Evolutionary conservation across 2,888 invertebrate species (phyloP), one percentile per base, ranked within the genome.

Genomic region (Agelastica alni): DNA sequence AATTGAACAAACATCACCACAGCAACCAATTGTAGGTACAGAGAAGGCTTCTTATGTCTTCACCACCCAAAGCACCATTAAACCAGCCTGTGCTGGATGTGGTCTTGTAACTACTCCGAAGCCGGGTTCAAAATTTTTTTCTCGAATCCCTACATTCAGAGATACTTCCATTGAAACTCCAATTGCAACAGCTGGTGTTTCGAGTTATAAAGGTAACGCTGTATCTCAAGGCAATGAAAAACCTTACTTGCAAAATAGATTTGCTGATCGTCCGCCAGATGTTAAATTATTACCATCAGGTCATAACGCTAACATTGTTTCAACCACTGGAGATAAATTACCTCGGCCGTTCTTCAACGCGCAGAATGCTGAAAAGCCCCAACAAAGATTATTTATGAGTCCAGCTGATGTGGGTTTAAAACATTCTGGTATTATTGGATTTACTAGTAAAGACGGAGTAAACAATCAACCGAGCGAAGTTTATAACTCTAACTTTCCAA

Each of bases 41-140:
- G 18, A 39, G 36, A 32, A 30, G 34, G 17, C 51, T 7, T 53
- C 59, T 1, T 61, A 64, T 34, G 57, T 51, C 9, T 73, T 76
- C 49, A 73, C 71, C 28, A 75, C 72, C n/a, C 70, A 72, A 65
- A 59, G 77, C 64, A 71, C 77, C 2, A 68, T 78, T 20, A 71
- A 73, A 66, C 80, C 76, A 48, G 80, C 84, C 1, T 85, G 85
- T 62, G 83, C 83, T 14, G 78, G 80, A 56, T 86, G 85, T 67
- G 81, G 83, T 57, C 75, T 84, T 39, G 82, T 85, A 1, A 79
- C 81, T 2, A 80, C 81, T 2, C 77, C 80, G 0, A 77, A 67
- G 60, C 61, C 78, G 7, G 63, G 59, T 70, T 62, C 70, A 70
- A 61, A 73, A 65, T 26, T 65, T 65, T 36, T 20, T 12, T 48